Conservation (phyloP, 2,888 invertebrate genomes). For the Nycteola revayana region DNA sequence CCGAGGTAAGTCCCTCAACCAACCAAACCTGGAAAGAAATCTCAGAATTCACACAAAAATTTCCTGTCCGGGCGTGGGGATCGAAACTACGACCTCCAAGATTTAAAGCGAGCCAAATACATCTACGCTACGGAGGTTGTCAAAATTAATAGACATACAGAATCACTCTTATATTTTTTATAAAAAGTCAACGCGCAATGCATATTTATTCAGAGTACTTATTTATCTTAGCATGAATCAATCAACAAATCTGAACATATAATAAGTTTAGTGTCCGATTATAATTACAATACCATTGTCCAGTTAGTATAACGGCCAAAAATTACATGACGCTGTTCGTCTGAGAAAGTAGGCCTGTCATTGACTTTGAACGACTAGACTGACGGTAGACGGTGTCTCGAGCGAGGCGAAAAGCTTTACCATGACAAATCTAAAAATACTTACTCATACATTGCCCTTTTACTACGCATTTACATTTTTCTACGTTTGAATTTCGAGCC, state of each 20-base stretch:
- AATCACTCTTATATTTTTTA: no score
- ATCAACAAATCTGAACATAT: slow-evolving; percentile 15
- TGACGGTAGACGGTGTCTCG: slow-evolving; percentile 60
- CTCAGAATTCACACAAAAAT: no score
- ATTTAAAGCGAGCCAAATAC: no score
- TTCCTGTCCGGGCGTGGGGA: no score
- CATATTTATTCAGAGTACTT: no score
- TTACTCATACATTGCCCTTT: slow-evolving; percentile 30
- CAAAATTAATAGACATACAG: no score
- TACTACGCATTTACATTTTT: neutral
- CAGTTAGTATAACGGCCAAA: slow-evolving; percentile 63
- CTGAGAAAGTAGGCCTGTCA: slow-evolving; percentile 73
- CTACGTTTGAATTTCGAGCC: neutral
- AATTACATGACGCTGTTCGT: slow-evolving; percentile 54
- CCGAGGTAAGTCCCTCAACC: no score
- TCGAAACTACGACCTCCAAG: no score
- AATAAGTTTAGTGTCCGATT: slow-evolving; percentile 60
- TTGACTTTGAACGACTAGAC: slow-evolving; percentile 69
- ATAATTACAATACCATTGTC: slow-evolving; percentile 59
- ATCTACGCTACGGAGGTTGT: no score
- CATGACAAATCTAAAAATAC: slow-evolving; percentile 4
- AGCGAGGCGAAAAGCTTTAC: slow-evolving; percentile 14
- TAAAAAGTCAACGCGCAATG: no score
- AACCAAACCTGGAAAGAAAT: no score
- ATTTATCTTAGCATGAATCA: no score